Conservation (phyloP, 2,113 vertebrate species). For the Prolemur simus region DNA sequence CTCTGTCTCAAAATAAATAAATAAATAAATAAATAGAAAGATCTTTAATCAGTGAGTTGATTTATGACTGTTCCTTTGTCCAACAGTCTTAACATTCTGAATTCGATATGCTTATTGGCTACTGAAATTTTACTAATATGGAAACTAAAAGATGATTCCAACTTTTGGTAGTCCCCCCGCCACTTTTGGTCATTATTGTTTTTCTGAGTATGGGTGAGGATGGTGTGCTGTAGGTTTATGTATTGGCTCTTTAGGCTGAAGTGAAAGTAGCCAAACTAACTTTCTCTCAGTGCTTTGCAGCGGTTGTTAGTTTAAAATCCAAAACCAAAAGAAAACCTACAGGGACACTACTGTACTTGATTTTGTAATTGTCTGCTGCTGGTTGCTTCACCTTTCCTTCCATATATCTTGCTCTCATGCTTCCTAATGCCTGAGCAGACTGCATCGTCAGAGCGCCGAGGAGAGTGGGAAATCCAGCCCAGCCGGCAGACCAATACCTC, state of each 20-base stretch:
- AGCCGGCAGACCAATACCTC: constrained; percentile 97
- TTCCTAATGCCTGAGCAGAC: constrained; percentile 87
- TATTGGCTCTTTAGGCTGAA: constrained; percentile 14
- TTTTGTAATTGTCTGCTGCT: constrained; percentile 83
- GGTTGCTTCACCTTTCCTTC: constrained; percentile 78
- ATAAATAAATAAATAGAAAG: too few relatives aligned
- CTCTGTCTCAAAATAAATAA: too few relatives aligned
- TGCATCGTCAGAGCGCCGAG: constrained; percentile 93
- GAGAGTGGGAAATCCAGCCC: constrained; percentile 98
- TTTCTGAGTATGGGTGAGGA: background rate
- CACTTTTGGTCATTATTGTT: background rate
- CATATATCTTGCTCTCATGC: constrained; percentile 78
- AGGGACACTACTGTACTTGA: constrained; percentile 72
- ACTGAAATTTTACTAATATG: constrained; percentile 34
- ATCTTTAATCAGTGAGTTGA: constrained; percentile 26
- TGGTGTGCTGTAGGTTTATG: background rate
- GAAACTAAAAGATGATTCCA: constrained; percentile 20
- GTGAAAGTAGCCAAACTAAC: constrained; percentile 48
- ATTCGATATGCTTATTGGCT: constrained; percentile 46
- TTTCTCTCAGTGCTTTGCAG: constrained; percentile 66
- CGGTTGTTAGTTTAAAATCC: constrained; percentile 48
- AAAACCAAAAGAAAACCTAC: constrained; percentile 33
- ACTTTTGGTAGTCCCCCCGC: background rate
- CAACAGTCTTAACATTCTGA: constrained; percentile 47
- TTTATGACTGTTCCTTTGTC: constrained; percentile 37